Evolutionary conservation across 2,888 invertebrate species (phyloP).

Genomic region (Ashinkailepas kermadecensis): DNA sequence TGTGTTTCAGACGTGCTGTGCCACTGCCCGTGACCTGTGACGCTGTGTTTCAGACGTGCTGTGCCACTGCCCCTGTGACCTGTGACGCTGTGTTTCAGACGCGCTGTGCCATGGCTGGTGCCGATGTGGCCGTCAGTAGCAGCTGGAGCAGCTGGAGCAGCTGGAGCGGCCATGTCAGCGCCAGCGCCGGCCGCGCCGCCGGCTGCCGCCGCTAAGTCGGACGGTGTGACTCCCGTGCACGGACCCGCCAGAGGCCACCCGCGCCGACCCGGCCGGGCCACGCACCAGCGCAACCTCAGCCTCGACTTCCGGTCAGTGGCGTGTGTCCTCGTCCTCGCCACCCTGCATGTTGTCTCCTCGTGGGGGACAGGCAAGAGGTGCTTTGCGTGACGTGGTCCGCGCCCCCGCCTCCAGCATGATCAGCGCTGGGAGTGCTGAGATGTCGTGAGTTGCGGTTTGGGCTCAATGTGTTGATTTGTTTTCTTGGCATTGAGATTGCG

Average conservation of each 20-base stretch:
- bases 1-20: not conserved
- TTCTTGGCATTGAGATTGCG: too few relatives aligned
- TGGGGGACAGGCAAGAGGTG: too few relatives aligned
- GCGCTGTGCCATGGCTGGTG: not conserved
- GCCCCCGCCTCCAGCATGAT: too few relatives aligned
- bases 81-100: not conserved
- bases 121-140: too few relatives aligned
- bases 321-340: too few relatives aligned
- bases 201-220: not conserved
- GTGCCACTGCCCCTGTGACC: not conserved
- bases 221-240: not conserved
- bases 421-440: too few relatives aligned
- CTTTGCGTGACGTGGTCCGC: too few relatives aligned
- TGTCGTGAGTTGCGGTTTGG: too few relatives aligned
- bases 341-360: too few relatives aligned
- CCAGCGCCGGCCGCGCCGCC: not conserved
- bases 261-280: conserved; percentile 36
- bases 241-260: not conserved
- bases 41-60: not conserved
- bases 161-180: not conserved
- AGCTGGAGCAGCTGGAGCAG: not conserved
- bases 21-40: not conserved
- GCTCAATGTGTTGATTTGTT: too few relatives aligned
- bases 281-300: conserved; percentile 80
- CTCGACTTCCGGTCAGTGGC: conserved; percentile 69